phyloP scores from a whole-genome alignment of 2,888 invertebrate genomes.

The Archaeoteleia sp. region DNA sequence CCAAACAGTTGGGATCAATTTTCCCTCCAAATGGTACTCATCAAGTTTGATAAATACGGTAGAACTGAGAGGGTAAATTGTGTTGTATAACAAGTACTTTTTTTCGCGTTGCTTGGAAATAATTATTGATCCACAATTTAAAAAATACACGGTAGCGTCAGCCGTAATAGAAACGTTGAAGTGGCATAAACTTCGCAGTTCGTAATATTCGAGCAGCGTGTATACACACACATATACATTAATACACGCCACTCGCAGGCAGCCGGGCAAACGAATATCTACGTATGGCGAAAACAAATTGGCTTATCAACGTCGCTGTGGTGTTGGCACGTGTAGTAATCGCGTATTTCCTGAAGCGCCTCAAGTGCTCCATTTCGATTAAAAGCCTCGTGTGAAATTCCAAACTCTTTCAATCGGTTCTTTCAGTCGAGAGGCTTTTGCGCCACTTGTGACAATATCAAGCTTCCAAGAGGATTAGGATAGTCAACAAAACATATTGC shows the following conservation, averaged over 20 bases:
- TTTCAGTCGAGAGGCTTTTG: constrained; percentile 10
- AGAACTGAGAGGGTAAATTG: too few species aligned
- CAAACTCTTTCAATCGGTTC: constrained; percentile 28
- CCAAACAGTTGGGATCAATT: too few species aligned
- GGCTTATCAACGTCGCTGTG: constrained; percentile 47
- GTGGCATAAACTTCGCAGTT: neutral
- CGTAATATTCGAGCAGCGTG: neutral
- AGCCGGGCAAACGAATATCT: constrained; percentile 40
- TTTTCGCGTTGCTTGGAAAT: too few species aligned
- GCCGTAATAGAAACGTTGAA: neutral
- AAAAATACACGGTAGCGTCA: too few species aligned
- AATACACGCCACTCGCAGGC: constrained; percentile 44
- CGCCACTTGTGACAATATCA: constrained; percentile 12
- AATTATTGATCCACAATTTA: too few species aligned
- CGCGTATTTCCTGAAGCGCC: constrained; percentile 32
- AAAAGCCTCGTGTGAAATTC: constrained; percentile 36
- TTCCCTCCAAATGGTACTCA: too few species aligned
- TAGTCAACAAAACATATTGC: constrained; percentile 13
- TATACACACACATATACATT: constrained; percentile 22
- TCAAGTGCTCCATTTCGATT: constrained; percentile 30
- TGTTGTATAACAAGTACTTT: too few species aligned
- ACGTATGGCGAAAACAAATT: constrained; percentile 44
- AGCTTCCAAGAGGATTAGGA: constrained; percentile 25
- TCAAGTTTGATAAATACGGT: too few species aligned
- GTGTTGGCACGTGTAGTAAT: constrained; percentile 39